A percentile compares a stretch with the other conserved stretches of the same genome.
Evolutionary conservation across 2,888 invertebrate species (phyloP).

Genomic region (Gymnoscelis rufifasciata): DNA sequence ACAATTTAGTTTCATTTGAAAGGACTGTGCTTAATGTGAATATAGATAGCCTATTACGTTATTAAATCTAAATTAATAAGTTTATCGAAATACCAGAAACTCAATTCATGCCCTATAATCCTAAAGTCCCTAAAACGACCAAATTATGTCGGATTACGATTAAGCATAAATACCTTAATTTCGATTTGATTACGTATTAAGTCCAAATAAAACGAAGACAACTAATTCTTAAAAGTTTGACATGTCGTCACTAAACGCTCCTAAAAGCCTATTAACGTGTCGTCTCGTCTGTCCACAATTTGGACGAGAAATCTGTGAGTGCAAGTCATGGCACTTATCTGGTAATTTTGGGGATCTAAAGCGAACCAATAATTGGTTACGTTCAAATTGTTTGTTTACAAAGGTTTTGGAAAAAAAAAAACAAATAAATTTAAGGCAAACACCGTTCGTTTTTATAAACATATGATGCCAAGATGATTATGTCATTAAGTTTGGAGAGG

Average conservation of each 20-base stretch:
- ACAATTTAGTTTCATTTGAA: too few relatives aligned
- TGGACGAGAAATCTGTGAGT: slow-evolving; percentile 38
- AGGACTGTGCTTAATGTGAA: too few relatives aligned
- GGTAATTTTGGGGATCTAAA: slow-evolving; percentile 34
- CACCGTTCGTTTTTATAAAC: too few relatives aligned
- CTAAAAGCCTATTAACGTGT: slow-evolving; percentile 56
- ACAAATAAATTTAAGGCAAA: not conserved
- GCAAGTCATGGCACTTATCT: slow-evolving; percentile 44
- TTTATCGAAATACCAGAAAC: too few relatives aligned
- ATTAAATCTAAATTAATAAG: too few relatives aligned
- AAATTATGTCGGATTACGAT: too few relatives aligned
- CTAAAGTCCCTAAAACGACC: too few relatives aligned
- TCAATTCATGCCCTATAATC: too few relatives aligned
- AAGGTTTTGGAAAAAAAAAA: slow-evolving; percentile 16
- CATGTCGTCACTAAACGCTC: slow-evolving; percentile 50
- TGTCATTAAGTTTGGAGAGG: not conserved
- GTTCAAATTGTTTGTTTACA: slow-evolving; percentile 42
- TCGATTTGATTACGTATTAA: not conserved
- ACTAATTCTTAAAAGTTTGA: not conserved
- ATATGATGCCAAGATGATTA: too few relatives aligned
- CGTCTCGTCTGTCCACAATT: slow-evolving; percentile 27
- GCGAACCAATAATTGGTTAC: slow-evolving; percentile 42
- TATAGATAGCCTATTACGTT: too few relatives aligned
- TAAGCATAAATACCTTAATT: too few relatives aligned
- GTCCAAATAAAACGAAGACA: not conserved